Conservation (phyloP, 2,113 vertebrate genomes). For the Xiphophorus maculatus region DNA sequence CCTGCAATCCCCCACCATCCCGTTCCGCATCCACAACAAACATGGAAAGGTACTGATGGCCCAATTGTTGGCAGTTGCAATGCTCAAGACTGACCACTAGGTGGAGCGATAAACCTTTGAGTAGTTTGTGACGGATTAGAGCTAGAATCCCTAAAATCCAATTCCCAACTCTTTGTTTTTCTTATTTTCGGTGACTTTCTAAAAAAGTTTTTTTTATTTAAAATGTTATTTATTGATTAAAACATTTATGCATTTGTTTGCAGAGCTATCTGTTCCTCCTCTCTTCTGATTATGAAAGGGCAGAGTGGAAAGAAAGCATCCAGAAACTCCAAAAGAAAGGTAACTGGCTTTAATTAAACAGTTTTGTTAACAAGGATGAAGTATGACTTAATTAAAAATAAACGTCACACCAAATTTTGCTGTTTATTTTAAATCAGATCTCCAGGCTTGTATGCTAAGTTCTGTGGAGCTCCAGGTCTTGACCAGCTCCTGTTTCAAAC, state of each 20-base stretch:
- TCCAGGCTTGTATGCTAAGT: slow-evolving; percentile 91
- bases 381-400: neutral
- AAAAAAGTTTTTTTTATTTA: neutral
- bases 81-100: slow-evolving; percentile 54
- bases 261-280: slow-evolving; percentile 95
- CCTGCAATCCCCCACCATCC: slow-evolving; percentile 93
- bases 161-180: neutral
- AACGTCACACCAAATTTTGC: neutral
- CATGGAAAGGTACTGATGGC: slow-evolving; percentile 90
- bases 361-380: neutral
- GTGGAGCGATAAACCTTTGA: slow-evolving; percentile 43
- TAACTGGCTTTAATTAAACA: slow-evolving; percentile 37
- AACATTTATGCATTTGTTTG: neutral
- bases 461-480: slow-evolving; percentile 96
- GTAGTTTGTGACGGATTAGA: neutral
- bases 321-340: slow-evolving; percentile 96
- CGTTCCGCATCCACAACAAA: slow-evolving; percentile 96
- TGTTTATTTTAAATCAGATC: slow-evolving; percentile 75
- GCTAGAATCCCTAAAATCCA: neutral
- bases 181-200: neutral
- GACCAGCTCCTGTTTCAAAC: slow-evolving; percentile 96
- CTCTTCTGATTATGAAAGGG: slow-evolving; percentile 94
- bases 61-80: neutral
- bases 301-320: slow-evolving; percentile 96
- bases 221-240: too few species aligned